These are phyloP conservation scores for Mustela lutreola DNA, from an alignment of 2,113 vertebrate genomes.

Conservation along the genomic window DNA sequence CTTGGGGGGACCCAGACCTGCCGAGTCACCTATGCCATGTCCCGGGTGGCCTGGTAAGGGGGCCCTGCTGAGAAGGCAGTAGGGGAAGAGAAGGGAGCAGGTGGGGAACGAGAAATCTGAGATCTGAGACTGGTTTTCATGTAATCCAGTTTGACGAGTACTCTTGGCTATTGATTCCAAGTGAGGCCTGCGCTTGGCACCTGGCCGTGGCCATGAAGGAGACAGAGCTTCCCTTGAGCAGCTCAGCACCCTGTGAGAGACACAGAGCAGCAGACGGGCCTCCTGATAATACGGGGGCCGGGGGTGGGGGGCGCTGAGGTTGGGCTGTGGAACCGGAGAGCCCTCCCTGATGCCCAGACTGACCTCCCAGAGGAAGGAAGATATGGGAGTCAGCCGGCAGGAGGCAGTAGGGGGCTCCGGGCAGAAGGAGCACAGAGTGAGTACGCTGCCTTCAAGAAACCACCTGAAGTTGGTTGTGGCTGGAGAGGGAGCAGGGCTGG, in stretches of 20 bases:
- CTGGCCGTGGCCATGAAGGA: not conserved
- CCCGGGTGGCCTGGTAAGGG: constrained; percentile 89
- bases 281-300: not conserved
- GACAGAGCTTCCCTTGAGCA: not conserved
- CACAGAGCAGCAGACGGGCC: not conserved
- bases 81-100: not conserved
- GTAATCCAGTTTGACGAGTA: not conserved
- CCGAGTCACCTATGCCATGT: constrained; percentile 86
- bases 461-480: not conserved
- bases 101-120: not conserved
- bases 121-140: not conserved
- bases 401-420: not conserved
- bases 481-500: not conserved
- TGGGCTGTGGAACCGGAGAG: not conserved
- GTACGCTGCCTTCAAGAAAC: not conserved
- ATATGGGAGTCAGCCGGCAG: not conserved
- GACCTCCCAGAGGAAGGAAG: not conserved
- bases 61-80: not conserved
- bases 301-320: too few relatives aligned
- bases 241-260: not conserved
- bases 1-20: not conserved
- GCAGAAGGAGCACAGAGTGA: not conserved
- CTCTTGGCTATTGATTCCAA: not conserved
- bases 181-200: not conserved
- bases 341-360: not conserved